phyloP scores from a whole-genome alignment of 1,140 invertebrate genomes.

The Thaumatotibia leucotreta region DNA sequence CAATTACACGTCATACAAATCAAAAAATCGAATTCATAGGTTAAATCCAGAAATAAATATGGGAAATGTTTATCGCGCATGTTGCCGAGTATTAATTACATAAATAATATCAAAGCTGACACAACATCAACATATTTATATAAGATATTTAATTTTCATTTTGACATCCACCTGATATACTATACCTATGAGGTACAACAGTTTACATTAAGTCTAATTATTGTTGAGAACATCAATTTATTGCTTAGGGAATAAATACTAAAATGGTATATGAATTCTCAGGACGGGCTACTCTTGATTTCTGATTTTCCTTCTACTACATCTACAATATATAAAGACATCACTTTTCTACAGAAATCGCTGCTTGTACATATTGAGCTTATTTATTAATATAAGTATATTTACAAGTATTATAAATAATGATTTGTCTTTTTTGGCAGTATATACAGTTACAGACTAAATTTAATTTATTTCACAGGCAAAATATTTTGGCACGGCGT shows the following conservation, averaged over 20 bases:
- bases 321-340: background rate
- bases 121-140: background rate
- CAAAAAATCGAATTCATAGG: background rate
- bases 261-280: background rate
- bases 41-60: too few relatives aligned
- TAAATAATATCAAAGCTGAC: too few relatives aligned
- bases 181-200: constrained; percentile 11
- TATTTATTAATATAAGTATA: background rate
- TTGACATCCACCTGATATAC: background rate
- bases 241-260: constrained; percentile 8
- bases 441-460: background rate
- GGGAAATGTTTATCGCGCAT: too few relatives aligned
- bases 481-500: constrained; percentile 3
- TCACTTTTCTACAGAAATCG: background rate
- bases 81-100: background rate
- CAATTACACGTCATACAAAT: background rate
- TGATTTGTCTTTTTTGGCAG: background rate
- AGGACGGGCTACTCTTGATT: background rate
- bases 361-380: background rate
- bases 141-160: background rate
- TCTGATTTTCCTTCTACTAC: background rate
- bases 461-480: constrained; percentile 7
- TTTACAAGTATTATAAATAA: background rate
- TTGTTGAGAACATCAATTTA: constrained; percentile 10
- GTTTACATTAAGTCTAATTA: constrained; percentile 6